Conservation (phyloP, 2,797 vertebrate genomes). For the Rachycentron canadum region DNA sequence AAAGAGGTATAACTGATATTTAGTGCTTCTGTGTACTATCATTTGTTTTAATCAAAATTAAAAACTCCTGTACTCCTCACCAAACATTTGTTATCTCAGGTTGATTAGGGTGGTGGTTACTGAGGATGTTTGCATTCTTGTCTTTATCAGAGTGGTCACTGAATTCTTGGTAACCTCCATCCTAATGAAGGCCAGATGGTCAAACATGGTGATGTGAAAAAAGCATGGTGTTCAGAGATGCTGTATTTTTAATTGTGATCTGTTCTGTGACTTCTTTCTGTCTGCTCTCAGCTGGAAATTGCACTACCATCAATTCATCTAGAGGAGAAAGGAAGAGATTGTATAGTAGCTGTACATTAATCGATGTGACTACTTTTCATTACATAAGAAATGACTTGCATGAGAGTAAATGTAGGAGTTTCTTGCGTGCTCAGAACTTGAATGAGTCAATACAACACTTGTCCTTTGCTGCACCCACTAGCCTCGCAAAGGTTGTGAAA, state of each 20-base stretch:
- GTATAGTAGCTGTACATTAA: not conserved
- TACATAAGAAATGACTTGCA: not conserved
- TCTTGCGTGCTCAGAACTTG: not conserved
- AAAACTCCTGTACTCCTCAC: not conserved
- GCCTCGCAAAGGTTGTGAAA: constrained; percentile 48
- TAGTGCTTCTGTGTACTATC: not conserved
- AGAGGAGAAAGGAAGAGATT: not conserved
- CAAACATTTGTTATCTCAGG: not conserved
- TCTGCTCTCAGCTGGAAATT: not conserved
- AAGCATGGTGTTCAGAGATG: not conserved
- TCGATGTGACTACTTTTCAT: not conserved
- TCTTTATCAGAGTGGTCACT: not conserved
- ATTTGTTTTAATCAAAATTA: not conserved
- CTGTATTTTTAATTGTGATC: not conserved
- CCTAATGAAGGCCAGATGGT: not conserved
- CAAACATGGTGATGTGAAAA: not conserved
- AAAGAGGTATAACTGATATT: too few relatives aligned
- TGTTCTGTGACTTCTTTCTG: not conserved
- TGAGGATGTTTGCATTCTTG: not conserved
- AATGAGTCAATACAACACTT: constrained; percentile 8
- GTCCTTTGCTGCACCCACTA: constrained; percentile 35
- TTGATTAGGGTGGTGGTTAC: too few relatives aligned
- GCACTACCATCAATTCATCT: not conserved
- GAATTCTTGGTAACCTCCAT: not conserved
- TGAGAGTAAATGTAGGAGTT: not conserved